Evolutionary conservation across 2,113 vertebrate species (phyloP).

Genomic region (Nicator chloris): DNA sequence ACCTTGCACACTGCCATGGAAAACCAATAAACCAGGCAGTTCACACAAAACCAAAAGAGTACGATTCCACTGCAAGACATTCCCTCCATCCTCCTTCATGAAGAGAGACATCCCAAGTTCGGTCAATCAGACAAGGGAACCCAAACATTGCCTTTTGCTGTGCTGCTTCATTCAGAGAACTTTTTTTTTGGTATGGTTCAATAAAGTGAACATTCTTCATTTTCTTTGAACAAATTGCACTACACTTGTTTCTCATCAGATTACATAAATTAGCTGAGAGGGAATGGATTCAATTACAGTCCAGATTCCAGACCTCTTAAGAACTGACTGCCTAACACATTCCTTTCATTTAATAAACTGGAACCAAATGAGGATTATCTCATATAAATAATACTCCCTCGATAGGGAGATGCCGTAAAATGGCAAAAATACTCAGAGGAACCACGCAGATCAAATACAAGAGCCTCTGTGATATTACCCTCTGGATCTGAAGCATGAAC

Average conservation of each 20-base stretch:
- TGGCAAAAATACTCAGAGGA: constrained; percentile 2
- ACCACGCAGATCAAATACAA: neutral
- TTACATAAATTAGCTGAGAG: constrained; percentile 46
- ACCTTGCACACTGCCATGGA: fast-evolving
- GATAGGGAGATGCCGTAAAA: constrained; percentile 10
- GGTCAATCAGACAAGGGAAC: fast-evolving
- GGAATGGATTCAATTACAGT: constrained; percentile 47
- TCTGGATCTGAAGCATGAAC: neutral
- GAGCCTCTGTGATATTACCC: neutral
- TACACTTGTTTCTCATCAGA: constrained; percentile 51
- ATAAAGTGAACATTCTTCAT: neutral
- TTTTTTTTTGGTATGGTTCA: neutral
- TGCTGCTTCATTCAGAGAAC: neutral
- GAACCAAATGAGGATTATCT: constrained; percentile 51
- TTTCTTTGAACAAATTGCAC: constrained; percentile 30
- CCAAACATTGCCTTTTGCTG: neutral
- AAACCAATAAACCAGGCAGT: neutral
- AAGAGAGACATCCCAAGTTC: fast-evolving
- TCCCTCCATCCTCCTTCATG: neutral
- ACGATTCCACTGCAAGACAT: too few relatives aligned
- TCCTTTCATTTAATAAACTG: constrained; percentile 56
- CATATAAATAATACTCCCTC: constrained; percentile 49
- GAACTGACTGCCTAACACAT: constrained; percentile 41
- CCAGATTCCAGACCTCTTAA: constrained; percentile 39
- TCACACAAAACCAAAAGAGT: neutral